These are phyloP conservation scores for Phymatocera aterrima DNA, from an alignment of 2,888 invertebrate genomes.

Conservation along the genomic window DNA sequence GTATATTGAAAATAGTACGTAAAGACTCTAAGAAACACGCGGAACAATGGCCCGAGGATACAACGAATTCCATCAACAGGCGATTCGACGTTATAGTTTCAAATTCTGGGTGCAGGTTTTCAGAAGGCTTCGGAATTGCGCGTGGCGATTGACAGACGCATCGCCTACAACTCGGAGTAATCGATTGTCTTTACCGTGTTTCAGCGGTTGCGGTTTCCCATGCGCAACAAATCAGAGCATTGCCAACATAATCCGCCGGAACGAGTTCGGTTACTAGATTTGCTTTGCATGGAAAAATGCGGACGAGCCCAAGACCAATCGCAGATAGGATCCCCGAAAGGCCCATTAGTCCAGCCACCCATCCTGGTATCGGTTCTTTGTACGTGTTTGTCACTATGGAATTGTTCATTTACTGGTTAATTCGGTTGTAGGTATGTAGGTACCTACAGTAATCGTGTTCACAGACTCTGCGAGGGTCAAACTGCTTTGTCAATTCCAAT, in stretches of 20 bases:
- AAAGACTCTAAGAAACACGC: too few species aligned
- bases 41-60: background rate
- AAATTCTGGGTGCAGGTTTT: background rate
- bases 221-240: conserved; percentile 84
- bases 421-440: background rate
- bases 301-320: conserved; percentile 86
- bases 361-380: conserved; percentile 83
- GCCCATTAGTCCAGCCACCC: conserved; percentile 93
- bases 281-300: conserved; percentile 85
- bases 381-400: conserved; percentile 68
- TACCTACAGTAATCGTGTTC: too few species aligned
- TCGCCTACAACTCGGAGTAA: background rate
- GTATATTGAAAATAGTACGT: too few species aligned
- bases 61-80: background rate
- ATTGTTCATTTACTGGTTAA: background rate
- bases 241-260: conserved; percentile 86
- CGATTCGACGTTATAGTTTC: background rate
- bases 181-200: background rate
- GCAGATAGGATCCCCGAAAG: conserved; percentile 86
- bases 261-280: conserved; percentile 81
- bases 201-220: conserved; percentile 76
- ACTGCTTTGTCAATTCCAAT: background rate
- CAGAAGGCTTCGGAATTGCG: too few species aligned
- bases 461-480: background rate
- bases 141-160: background rate